These are phyloP conservation scores for Elysia chlorotica DNA, from an alignment of 1,140 invertebrate genomes.

Conservation along the genomic window DNA sequence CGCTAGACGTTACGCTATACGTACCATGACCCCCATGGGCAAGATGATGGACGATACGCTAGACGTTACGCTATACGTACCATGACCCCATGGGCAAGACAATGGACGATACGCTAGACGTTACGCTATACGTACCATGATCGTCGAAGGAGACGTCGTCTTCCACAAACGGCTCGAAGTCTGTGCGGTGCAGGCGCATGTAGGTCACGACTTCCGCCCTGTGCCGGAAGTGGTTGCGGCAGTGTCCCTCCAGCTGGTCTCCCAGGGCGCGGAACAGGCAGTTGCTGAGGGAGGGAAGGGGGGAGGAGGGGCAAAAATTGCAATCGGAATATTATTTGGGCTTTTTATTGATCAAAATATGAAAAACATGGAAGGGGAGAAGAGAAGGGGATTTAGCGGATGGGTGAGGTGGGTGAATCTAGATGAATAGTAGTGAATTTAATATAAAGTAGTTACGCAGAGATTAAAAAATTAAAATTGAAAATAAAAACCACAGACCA, in stretches of 20 bases:
- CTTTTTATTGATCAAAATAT: too few relatives aligned
- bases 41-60: too few relatives aligned
- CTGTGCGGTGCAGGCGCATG: conserved; percentile 62
- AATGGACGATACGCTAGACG: too few relatives aligned
- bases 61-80: conserved; percentile 51
- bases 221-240: conserved; percentile 63
- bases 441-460: not conserved
- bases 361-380: not conserved
- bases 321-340: too few relatives aligned
- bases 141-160: conserved; percentile 66
- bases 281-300: conserved; percentile 56
- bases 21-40: conserved; percentile 65
- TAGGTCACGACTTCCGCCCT: conserved; percentile 63
- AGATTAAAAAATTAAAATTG: not conserved
- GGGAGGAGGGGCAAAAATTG: not conserved
- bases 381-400: not conserved
- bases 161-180: conserved; percentile 68
- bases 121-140: conserved; percentile 56
- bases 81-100: too few relatives aligned
- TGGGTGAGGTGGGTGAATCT: not conserved
- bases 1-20: conserved; percentile 5
- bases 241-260: conserved; percentile 66
- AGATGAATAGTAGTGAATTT: not conserved
- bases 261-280: conserved; percentile 66
- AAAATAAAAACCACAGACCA: not conserved